These are phyloP conservation scores for Anoura caudifer DNA, from an alignment of 2,113 vertebrate genomes.

Conservation along the genomic window DNA sequence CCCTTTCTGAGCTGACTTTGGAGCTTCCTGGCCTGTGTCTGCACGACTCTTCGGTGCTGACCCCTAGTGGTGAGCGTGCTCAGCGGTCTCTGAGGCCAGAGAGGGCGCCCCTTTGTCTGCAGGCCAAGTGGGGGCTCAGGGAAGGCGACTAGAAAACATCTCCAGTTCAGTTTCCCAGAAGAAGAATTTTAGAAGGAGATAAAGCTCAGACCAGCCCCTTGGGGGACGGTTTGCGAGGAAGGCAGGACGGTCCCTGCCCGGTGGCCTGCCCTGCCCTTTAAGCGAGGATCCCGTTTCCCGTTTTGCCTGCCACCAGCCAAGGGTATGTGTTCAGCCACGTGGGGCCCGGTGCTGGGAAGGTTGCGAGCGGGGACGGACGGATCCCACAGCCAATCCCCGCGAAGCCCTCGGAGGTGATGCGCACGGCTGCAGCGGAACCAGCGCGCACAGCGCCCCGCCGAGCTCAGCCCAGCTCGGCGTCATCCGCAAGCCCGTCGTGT, in stretches of 20 bases:
- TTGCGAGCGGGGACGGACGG: too few species aligned
- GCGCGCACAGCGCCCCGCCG: too few species aligned
- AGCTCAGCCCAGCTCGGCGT: not conserved
- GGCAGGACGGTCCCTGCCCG: not conserved
- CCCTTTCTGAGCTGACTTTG: not conserved
- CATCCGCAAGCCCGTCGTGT: too few species aligned
- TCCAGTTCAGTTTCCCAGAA: not conserved
- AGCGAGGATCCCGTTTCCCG: fast-evolving
- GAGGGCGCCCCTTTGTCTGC: not conserved
- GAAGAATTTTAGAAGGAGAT: not conserved
- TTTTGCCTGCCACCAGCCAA: too few species aligned
- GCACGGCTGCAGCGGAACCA: not conserved
- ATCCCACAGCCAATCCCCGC: too few species aligned
- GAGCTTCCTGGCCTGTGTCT: not conserved
- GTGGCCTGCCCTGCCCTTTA: not conserved
- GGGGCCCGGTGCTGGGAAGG: too few species aligned
- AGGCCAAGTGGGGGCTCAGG: not conserved
- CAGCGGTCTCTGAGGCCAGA: not conserved
- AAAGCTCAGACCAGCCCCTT: not conserved
- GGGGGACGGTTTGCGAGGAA: not conserved
- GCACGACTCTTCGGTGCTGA: not conserved
- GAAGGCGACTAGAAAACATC: not conserved
- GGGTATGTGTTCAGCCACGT: not conserved
- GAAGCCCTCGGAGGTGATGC: too few species aligned
- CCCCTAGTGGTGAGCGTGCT: not conserved